These are phyloP conservation scores for Elysia chlorotica DNA, from an alignment of 1,140 invertebrate genomes.

Conservation along the genomic window DNA sequence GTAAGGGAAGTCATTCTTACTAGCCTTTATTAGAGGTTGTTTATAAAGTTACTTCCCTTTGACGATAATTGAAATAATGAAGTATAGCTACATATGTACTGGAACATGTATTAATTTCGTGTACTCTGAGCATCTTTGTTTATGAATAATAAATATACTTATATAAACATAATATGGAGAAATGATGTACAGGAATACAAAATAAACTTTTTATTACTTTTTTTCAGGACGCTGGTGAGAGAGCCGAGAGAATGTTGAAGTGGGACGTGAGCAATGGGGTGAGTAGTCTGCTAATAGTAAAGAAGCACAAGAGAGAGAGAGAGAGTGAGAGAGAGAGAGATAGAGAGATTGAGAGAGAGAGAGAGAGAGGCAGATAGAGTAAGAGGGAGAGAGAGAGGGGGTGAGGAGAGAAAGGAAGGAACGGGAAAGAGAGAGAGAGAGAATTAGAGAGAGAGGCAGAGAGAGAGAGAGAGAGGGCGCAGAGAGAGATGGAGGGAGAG, in stretches of 20 bases:
- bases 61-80: background rate
- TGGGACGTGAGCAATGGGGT: slow-evolving; percentile 77
- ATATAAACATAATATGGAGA: background rate
- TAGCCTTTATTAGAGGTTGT: too few relatives aligned
- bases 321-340: too few relatives aligned
- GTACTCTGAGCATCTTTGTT: background rate
- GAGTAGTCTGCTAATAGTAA: slow-evolving; percentile 34
- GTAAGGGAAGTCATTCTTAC: too few relatives aligned
- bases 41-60: background rate
- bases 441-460: too few relatives aligned
- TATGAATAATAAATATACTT: background rate
- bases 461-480: too few relatives aligned
- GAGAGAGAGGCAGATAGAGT: too few relatives aligned
- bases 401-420: too few relatives aligned
- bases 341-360: too few relatives aligned
- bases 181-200: background rate
- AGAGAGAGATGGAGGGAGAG: too few relatives aligned
- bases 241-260: slow-evolving; percentile 66
- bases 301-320: too few relatives aligned
- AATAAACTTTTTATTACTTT: background rate
- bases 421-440: too few relatives aligned
- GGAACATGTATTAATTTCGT: background rate
- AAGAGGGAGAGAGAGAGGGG: too few relatives aligned
- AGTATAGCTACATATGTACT: background rate
- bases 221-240: slow-evolving; percentile 62